Percentiles rank a stretch among this genome's conserved stretches.
Conservation (phyloP, 2,113 vertebrate species). For the Pollachius pollachius region DNA sequence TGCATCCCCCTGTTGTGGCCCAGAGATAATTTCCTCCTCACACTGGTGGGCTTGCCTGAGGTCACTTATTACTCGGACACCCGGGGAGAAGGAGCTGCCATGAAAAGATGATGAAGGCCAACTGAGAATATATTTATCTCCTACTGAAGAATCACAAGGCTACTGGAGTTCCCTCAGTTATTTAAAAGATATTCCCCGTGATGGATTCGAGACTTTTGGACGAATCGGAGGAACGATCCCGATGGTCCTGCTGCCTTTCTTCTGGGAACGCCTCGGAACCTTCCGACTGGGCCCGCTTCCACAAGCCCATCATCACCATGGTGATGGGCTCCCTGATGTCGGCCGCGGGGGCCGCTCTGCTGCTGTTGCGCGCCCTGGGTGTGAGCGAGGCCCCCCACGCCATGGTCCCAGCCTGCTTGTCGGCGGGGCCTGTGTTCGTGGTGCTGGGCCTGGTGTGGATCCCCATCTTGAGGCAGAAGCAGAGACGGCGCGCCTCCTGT, state of each 20-base stretch:
- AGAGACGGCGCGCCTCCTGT: conserved; percentile 24
- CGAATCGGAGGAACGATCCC: too few relatives aligned
- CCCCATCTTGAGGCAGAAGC: conserved; percentile 59
- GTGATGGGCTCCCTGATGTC: conserved; percentile 54
- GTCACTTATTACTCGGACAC: too few relatives aligned
- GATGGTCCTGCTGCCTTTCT: background rate
- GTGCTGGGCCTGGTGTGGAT: conserved; percentile 63
- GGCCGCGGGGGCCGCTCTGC: conserved; percentile 30
- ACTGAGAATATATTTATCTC: background rate
- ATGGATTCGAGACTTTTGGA: too few relatives aligned
- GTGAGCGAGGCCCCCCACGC: conserved; percentile 18
- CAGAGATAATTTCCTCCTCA: background rate
- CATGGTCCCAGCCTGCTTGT: conserved; percentile 55
- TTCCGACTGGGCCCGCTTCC: conserved; percentile 51
- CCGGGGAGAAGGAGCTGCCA: too few relatives aligned
- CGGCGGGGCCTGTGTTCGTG: conserved; percentile 61
- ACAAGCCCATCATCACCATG: conserved; percentile 60
- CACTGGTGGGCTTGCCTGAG: too few relatives aligned
- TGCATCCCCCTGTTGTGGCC: background rate
- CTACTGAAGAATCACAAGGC: too few relatives aligned
- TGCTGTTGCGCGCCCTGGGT: conserved; percentile 42
- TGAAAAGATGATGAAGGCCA: background rate
- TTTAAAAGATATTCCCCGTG: too few relatives aligned
- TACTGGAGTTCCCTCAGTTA: too few relatives aligned
- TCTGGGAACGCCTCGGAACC: background rate